phyloP scores from a whole-genome alignment of 2,797 vertebrate genomes.

The Staurois parvus region DNA sequence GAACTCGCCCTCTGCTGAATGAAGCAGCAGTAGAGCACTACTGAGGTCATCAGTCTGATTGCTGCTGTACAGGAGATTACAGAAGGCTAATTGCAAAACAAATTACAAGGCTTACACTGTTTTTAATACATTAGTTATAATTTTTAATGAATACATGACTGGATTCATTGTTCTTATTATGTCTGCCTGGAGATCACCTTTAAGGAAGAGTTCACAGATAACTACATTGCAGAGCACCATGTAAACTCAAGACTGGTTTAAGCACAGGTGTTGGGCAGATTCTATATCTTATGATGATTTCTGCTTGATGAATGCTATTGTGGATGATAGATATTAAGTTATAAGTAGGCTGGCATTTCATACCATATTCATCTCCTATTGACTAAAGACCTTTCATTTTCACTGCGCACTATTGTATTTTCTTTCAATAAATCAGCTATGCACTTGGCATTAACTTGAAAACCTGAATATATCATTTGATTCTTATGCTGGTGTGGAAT shows the following conservation, averaged over 20 bases:
- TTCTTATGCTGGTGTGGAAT: conserved; percentile 36
- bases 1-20: too few species aligned
- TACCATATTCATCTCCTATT: conserved; percentile 49
- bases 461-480: conserved; percentile 46
- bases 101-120: too few species aligned
- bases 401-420: conserved; percentile 37
- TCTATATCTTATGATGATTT: not conserved
- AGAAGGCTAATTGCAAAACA: too few species aligned
- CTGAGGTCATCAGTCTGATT: too few species aligned
- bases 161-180: too few species aligned
- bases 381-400: conserved; percentile 52
- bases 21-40: too few species aligned
- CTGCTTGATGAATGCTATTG: not conserved
- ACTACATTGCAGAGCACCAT: not conserved
- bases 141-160: too few species aligned
- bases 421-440: conserved; percentile 47
- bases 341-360: conserved; percentile 49
- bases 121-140: too few species aligned
- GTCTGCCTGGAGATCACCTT: too few species aligned
- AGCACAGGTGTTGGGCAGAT: not conserved
- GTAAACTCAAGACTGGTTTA: not conserved
- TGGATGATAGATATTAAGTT: conserved; percentile 39
- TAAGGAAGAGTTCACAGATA: too few species aligned
- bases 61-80: too few species aligned
- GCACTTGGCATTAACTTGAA: conserved; percentile 46